Base-by-base conservation (phyloP, 1,140 invertebrate species). In the Dendroctonus ponderosae region DNA sequence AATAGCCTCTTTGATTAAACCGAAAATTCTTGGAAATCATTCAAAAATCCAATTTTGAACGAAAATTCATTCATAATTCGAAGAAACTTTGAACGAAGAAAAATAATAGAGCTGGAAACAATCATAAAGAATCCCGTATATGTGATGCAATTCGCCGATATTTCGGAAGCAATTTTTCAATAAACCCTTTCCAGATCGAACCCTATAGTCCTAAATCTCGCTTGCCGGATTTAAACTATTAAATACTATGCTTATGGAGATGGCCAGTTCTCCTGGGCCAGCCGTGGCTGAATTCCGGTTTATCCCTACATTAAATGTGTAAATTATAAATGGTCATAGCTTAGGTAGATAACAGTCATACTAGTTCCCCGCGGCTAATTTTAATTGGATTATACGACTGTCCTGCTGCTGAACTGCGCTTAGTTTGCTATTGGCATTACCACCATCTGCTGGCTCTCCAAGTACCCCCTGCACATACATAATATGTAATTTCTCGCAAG, bases 331-430 rank as follows among this genome's bases (percentile, higher is more conserved):
- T 74, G 71, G 70, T 66, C 68, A 57, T 69, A 73, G 71, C 74
- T 71, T 74, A 73, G 71, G 73, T 72, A 74, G 73, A 74, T 75
- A 75, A 73, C 73, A 73, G 70, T 73, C 74, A 72, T 75, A 75
- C 70, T 63, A 67, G 39, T 73, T 73, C 71, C 73, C 44, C 53
- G 73, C 68, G 74, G 63, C 73, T 72, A 70, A 73, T 74, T 75
- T 75, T 75, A 75, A 75, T 75, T 75, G 73, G 74, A 75, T 74
- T 75, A 75, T 74, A 74, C 61, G 71, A 71, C 69, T 69, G 68
- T 68, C 69, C 71, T 43, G 50, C 61, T 56, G 52, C 9, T 9
- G 49, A 37, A 8, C 46, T 50, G 39, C 8, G 37, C n/a, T 67
- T 58, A 58, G 49, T 63, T 63, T 63, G 54, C 61, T 53, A 56